Conservation (phyloP, 2,888 invertebrate species). For the Himalopsyche kuldschensis region DNA sequence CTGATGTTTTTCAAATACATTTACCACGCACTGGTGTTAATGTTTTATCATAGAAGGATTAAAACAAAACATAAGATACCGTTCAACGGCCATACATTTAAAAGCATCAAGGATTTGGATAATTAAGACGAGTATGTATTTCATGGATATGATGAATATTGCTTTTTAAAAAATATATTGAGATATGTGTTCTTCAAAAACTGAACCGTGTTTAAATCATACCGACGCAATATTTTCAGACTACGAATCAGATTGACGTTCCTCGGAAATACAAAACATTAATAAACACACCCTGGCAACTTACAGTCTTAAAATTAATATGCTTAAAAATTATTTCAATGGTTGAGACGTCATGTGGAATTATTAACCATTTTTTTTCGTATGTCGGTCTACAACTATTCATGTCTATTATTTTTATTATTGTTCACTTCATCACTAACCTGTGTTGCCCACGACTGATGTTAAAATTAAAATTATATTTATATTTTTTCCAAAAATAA, state of each 20-base stretch:
- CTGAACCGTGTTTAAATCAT: background rate
- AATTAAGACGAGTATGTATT: background rate
- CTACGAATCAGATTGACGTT: background rate
- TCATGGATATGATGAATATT: background rate
- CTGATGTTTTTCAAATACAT: background rate
- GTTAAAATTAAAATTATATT: slow-evolving; percentile 12
- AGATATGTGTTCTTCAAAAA: background rate
- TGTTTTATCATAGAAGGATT: background rate
- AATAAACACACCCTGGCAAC: slow-evolving; percentile 22
- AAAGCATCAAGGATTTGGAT: background rate
- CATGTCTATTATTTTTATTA: slow-evolving; percentile 26
- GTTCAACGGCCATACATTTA: background rate
- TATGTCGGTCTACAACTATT: slow-evolving; percentile 6
- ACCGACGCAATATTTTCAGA: background rate
- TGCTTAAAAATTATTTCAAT: slow-evolving; percentile 1
- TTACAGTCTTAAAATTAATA: slow-evolving; percentile 21
- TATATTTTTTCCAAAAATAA: slow-evolving; percentile 14
- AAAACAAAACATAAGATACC: background rate
- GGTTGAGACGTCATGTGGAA: slow-evolving; percentile 4
- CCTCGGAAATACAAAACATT: background rate
- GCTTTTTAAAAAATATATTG: background rate
- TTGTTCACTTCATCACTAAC: slow-evolving; percentile 36
- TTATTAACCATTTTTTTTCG: slow-evolving; percentile 2
- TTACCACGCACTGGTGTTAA: background rate
- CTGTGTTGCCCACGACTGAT: slow-evolving; percentile 20